Evolutionary conservation across 2,113 vertebrate genomes (phyloP), one percentile per base, ranked within the genome.

Genomic region (Petrocephalus microphthalmus): DNA sequence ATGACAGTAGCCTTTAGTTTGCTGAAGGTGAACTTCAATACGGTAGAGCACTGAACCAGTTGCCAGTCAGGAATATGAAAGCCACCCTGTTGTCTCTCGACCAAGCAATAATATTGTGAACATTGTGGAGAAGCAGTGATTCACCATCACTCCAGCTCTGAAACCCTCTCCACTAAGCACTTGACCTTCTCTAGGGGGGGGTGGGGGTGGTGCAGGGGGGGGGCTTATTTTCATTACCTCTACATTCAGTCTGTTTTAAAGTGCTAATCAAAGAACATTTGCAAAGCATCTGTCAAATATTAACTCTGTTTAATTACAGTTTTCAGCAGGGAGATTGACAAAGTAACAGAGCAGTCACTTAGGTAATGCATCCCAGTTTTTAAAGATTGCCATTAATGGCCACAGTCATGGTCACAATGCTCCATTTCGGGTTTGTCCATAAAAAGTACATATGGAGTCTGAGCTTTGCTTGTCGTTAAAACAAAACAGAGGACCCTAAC

Each of bases 21-120:
- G 60, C 47, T 56, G 45, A 92, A 92, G 91, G 89, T 89, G 87
- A 92, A 90, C 84, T 89, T 90, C 87, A 90, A 91, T 88, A 91
- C 88, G 89, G 87, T 78, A 91, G 87, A 87, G 86, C 88, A 82
- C 37, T 90, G 93, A 93, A 93, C 92, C 90, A 89, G 84, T 92
- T 91, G 91, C 91, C 92, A 90, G 91, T 92, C 92, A 92, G 87
- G 91, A 93, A 93, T 92, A 93, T 92, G 90, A 94, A 93, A 94
- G 92, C 89, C 91, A 90, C 92, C 90, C 89, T 91, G 25, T 52
- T 93, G 92, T 94, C 93, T 92, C 92, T 91, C 89, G 88, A 90
- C 90, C 91, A 92, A 87, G 91, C 85, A 94, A 91, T 92, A 89
- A 91, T 90, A 91, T 89, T 89, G 90, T 91, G 91, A 89, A 91